Evolutionary conservation across 2,888 invertebrate species (phyloP), one percentile per base, ranked within the genome.

Genomic region (Gymnocheta viridis): DNA sequence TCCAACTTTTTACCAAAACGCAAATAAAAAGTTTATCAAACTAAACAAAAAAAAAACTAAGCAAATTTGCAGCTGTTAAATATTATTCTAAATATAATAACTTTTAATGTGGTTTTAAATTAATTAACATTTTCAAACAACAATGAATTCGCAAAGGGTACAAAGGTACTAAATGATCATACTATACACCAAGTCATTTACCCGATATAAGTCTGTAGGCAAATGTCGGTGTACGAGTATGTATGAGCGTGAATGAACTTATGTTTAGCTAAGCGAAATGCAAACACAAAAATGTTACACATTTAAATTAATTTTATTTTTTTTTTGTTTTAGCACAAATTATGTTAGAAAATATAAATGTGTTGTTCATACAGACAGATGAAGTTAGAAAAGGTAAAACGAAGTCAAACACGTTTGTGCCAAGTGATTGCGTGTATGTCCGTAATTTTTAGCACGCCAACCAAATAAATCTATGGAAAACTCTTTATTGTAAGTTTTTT

Each of bases 11-110:
- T 49, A 60, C 12, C 9, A 17, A 51, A 51, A 35, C 35, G n/a
- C 24, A 67, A 54, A 54, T 35, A 64, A 10, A 79, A 60, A 54
- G 19, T 62, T 70, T 27, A 9, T n/a, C 9, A 64, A 74, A 27
- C 17, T 24, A 14, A 1, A 47, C 10, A 58, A 56, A 41, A 12
- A 19, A 77, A 67, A 77, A 69, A 41, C 38, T 69, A 70, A 54
- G 60, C 44, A 70, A 79, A 79, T 79, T 70, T 70, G 78, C 70
- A 70, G 70, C 78, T 79, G 78, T 70, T 79, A 54, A 79, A 70
- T 70, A 64, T 79, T 79, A 64, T 79, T 70, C 35, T 54, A 70
- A 54, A 78, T 70, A 70, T 44, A 70, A 78, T 60, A 79, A 70
- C 62, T 70, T 79, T 79, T 64, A 54, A 24, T 70, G 62, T 79